Percentiles rank a stretch among this genome's conserved stretches.
Conservation (phyloP, 2,113 vertebrate species). For the Tor tambroides region DNA sequence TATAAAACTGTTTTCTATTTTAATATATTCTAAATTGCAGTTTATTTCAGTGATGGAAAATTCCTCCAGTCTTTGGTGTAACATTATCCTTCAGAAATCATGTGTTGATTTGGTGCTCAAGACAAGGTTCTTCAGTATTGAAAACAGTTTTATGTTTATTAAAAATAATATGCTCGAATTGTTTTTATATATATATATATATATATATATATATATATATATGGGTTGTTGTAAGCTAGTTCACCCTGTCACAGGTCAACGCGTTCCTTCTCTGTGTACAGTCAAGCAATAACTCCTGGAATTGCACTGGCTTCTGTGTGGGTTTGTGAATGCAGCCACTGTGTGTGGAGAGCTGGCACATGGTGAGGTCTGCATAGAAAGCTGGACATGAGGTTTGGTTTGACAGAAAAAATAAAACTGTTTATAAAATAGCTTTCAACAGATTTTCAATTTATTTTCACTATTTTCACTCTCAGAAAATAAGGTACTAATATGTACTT, state of each 20-base stretch:
- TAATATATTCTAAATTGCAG: not conserved
- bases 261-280: not conserved
- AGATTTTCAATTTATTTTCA: not conserved
- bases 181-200: too few species aligned
- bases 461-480: not conserved
- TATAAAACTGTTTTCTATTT: too few species aligned
- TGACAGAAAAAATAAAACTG: not conserved
- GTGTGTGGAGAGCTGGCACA: constrained; percentile 10
- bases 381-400: not conserved
- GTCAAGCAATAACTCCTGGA: constrained; percentile 11
- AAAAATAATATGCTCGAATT: too few species aligned
- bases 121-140: too few species aligned
- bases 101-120: too few species aligned
- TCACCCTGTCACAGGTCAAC: not conserved
- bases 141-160: not conserved
- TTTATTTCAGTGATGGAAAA: not conserved
- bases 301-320: constrained; percentile 3
- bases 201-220: too few species aligned
- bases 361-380: not conserved
- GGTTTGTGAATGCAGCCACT: constrained; percentile 22
- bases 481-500: too few species aligned
- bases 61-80: not conserved
- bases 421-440: not conserved
- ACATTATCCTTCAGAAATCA: not conserved
- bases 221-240: not conserved